These are phyloP conservation scores for Helobdella robusta DNA, from an alignment of 2,888 invertebrate species.

Conservation along the genomic window DNA sequence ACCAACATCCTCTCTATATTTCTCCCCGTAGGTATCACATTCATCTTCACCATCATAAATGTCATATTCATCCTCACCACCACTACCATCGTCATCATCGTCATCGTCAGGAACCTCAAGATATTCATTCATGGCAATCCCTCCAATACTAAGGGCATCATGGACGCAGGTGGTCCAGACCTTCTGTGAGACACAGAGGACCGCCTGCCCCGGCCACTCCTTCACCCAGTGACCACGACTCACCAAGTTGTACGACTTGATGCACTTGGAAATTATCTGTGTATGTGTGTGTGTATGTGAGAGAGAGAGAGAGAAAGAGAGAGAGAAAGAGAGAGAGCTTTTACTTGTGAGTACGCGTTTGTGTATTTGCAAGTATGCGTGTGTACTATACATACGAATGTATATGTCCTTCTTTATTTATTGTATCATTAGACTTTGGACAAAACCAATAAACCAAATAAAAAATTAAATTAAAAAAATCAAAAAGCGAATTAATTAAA, in stretches of 20 bases:
- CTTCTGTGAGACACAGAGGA: slow-evolving; percentile 41
- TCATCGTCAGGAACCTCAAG: slow-evolving; percentile 49
- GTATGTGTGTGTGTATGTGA: too few relatives aligned
- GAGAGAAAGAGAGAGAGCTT: too few relatives aligned
- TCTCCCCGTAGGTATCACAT: background rate
- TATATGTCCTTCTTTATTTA: too few relatives aligned
- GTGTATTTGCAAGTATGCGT: too few relatives aligned
- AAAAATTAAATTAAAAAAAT: too few relatives aligned
- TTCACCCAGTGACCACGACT: slow-evolving; percentile 50
- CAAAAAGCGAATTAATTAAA: background rate
- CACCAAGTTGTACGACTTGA: slow-evolving; percentile 62
- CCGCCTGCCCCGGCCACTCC: slow-evolving; percentile 53
- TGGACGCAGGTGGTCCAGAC: slow-evolving; percentile 46
- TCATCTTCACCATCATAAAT: background rate
- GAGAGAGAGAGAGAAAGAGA: too few relatives aligned
- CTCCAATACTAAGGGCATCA: slow-evolving; percentile 42
- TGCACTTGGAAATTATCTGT: slow-evolving; percentile 59
- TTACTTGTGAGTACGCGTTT: too few relatives aligned
- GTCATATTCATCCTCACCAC: too few relatives aligned
- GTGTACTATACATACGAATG: too few relatives aligned
- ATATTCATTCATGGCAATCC: slow-evolving; percentile 55
- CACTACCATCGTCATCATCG: background rate
- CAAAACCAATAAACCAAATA: too few relatives aligned
- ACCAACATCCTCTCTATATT: background rate
- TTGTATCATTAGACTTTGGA: too few relatives aligned